Percentiles rank a stretch among this genome's conserved stretches.
phyloP scores from a whole-genome alignment of 2,888 invertebrate genomes.

The Eledone cirrhosa region DNA sequence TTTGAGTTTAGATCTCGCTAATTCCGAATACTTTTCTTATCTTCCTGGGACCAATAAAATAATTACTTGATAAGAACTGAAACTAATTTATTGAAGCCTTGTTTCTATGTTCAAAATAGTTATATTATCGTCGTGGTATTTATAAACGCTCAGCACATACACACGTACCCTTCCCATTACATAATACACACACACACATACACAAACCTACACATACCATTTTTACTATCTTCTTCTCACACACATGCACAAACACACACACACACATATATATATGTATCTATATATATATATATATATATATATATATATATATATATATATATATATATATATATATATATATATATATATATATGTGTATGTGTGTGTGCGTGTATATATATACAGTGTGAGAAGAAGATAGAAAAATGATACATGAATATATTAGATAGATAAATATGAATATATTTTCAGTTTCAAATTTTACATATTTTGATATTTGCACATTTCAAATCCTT shows the following conservation, averaged over 20 bases:
- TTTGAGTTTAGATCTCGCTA: too few species aligned
- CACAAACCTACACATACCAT: background rate
- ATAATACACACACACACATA: background rate
- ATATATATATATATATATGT: conserved; percentile 16
- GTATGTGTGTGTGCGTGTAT: background rate
- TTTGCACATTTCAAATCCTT: too few species aligned
- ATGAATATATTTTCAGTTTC: background rate
- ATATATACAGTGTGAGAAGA: background rate
- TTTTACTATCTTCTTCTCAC: background rate
- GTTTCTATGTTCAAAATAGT: too few species aligned
- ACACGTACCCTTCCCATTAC: background rate
- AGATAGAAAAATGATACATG: background rate
- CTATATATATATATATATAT: background rate
- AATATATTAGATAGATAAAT: background rate
- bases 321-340: conserved; percentile 17
- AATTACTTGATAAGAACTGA: too few species aligned
- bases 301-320: background rate
- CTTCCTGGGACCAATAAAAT: too few species aligned
- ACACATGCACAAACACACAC: background rate
- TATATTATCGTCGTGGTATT: too few species aligned
- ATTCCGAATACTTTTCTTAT: too few species aligned
- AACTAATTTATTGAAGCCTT: too few species aligned
- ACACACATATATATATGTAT: background rate
- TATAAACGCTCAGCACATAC: too few species aligned
- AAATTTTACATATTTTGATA: too few species aligned